These are phyloP conservation scores for Anser cygnoides DNA, from an alignment of 2,113 vertebrate species.

Conservation along the genomic window DNA sequence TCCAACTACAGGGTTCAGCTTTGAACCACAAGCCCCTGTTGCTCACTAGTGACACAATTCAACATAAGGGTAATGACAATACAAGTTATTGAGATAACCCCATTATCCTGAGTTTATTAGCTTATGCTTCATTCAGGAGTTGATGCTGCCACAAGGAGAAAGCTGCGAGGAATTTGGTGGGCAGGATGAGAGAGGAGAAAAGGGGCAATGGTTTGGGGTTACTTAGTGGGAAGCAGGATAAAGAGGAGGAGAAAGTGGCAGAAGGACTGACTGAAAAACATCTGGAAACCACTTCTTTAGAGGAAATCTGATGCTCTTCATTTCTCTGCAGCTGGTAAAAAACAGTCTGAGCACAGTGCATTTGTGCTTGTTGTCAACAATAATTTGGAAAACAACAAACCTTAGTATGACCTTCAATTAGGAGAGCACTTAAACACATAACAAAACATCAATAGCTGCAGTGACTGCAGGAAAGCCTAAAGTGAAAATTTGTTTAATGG, in stretches of 20 bases:
- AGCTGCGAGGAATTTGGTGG: not conserved
- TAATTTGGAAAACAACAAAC: not conserved
- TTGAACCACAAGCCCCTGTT: accelerated
- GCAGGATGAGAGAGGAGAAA: not conserved
- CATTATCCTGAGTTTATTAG: not conserved
- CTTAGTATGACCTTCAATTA: not conserved
- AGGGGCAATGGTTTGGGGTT: not conserved
- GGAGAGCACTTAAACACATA: not conserved
- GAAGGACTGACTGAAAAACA: not conserved
- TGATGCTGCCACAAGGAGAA: not conserved
- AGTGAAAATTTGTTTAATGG: not conserved
- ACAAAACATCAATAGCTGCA: not conserved
- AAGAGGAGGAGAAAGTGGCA: not conserved
- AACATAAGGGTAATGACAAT: not conserved
- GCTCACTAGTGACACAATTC: not conserved
- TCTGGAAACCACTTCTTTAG: not conserved
- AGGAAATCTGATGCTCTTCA: not conserved
- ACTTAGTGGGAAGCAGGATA: not conserved
- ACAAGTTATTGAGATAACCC: not conserved
- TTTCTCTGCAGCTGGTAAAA: not conserved
- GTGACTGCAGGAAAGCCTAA: not conserved
- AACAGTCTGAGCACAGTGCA: not conserved
- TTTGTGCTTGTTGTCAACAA: not conserved
- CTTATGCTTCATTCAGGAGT: not conserved
- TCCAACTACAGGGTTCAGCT: not conserved